Evolutionary conservation across 2,113 vertebrate genomes (phyloP), one percentile per base, ranked within the genome.

Genomic region (Chroicocephalus ridibundus): DNA sequence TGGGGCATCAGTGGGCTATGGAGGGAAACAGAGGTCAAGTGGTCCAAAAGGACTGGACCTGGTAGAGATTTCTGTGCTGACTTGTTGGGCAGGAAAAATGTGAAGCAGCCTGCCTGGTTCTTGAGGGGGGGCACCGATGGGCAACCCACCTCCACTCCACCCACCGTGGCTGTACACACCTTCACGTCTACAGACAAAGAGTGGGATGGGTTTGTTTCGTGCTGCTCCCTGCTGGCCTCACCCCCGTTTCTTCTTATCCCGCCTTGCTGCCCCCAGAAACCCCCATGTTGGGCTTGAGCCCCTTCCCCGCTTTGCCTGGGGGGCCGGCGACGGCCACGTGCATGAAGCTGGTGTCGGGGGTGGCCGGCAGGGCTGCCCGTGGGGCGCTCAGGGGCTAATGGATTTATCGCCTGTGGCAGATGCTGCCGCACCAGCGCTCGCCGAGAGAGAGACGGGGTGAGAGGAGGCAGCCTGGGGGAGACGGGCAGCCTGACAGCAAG

Each of bases 141-240:
- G 22, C 25, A 18, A 70, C 21, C 11, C 47, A 42, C 8, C 11
- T 68, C 60, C 16, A 34, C 32, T 90, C 26, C 13, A 31, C 44
- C 40, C n/a, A 34, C 34, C 6, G 2, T 46, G 18, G 46, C 46
- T 19, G 18, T 19, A 13, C 27, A 38, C 0, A 0, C 22, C 31
- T 86, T 51, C 5, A 54, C 7, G 4, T 16, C 2, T 19, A 29
- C 11, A 88, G 27, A 44, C 8, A 20, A 76, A 65, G 44, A 76
- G 61, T 25, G 58, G 31, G n/a, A 16, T 1, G 4, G 17, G 34
- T 57, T 84, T 81, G 9, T 42, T 82, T 57, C 52, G 61, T 24
- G 2, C 46, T 0, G 0, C 26, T 71, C 15, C 20, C 3, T 38
- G 66, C 51, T 2, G 2, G 22, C 54, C 18, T 60, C n/a, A 22